phyloP scores from a whole-genome alignment of 2,113 vertebrate genomes.

The Pitta sordida region DNA sequence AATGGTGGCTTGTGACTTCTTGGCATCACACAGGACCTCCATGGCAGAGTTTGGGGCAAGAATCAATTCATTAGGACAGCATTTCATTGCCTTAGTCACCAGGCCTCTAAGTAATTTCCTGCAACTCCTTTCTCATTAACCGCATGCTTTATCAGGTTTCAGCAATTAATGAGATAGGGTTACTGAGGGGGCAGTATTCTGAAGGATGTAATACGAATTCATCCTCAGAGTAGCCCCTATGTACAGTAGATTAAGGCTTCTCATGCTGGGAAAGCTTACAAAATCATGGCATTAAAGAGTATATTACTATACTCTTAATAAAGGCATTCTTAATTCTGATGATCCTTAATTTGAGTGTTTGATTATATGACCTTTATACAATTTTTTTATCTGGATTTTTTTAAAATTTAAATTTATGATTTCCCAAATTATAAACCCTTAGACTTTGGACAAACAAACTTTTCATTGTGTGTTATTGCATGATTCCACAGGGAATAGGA shows the following conservation, averaged over 20 bases:
- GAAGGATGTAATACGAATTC: background rate
- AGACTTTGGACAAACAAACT: background rate
- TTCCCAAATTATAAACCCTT: background rate
- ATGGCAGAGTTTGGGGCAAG: background rate
- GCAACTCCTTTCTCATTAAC: background rate
- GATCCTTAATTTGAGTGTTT: background rate
- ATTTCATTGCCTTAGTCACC: background rate
- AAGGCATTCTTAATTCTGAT: background rate
- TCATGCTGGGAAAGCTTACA: background rate
- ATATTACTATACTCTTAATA: background rate
- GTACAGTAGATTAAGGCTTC: background rate
- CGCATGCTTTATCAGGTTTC: background rate
- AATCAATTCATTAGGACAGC: background rate
- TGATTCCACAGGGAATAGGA: background rate
- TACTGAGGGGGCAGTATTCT: background rate
- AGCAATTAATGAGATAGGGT: background rate
- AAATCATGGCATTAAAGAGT: background rate
- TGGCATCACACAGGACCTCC: background rate
- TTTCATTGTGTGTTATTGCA: rapidly evolving
- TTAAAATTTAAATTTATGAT: background rate
- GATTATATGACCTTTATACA: background rate
- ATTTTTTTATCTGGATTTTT: background rate
- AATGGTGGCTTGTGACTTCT: background rate
- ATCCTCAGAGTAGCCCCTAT: background rate
- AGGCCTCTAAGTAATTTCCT: background rate